Evolutionary conservation across 2,888 invertebrate species (phyloP), one percentile per base, ranked within the genome.

Genomic region (Callinectes sapidus): DNA sequence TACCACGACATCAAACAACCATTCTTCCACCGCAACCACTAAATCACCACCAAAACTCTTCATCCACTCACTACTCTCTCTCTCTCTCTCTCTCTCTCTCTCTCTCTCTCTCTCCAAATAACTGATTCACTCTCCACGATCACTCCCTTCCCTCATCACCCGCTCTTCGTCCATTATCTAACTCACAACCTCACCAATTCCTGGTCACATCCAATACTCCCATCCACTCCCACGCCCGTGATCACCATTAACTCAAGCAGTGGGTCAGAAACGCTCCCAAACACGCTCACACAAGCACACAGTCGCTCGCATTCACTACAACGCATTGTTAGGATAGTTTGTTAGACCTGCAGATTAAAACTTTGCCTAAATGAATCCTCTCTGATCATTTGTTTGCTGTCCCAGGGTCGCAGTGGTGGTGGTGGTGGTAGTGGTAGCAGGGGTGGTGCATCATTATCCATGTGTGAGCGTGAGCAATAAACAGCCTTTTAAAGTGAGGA

Each of bases 181-280:
- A 61, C 61, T 61, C 61, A 61, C 16, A 16, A 71, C 28, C 71
- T 18, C 71, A 71, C 71, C 23, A n/a, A 28, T 71, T n/a, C 71
- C 71, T 28, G 3, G 23, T 8, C 71, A 5, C 71, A 71, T n/a
- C 71, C 71, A 71, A 48, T 48, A 48, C 71, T n/a, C 71, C 71
- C 71, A 71, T 8, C 71, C 71, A 71, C 71, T n/a, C 5, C 71
- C 71, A 10, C 28, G 23, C 71, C 1, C 71, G 10, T 1, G 28
- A 71, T 71, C 71, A 71, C 71, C 71, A 71, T 71, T 71, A 71
- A 71, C 71, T 71, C 71, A 71, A 71, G 71, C 71, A 71, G n/a
- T 23, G 23, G 28, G 71, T 23, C 71, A 28, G 71, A 71, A 71
- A 71, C 71, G 10, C 71, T 28, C 6, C 71, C 71, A 28, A 18